Conservation (phyloP, 2,888 invertebrate genomes). For the Antheraea yamamai region DNA sequence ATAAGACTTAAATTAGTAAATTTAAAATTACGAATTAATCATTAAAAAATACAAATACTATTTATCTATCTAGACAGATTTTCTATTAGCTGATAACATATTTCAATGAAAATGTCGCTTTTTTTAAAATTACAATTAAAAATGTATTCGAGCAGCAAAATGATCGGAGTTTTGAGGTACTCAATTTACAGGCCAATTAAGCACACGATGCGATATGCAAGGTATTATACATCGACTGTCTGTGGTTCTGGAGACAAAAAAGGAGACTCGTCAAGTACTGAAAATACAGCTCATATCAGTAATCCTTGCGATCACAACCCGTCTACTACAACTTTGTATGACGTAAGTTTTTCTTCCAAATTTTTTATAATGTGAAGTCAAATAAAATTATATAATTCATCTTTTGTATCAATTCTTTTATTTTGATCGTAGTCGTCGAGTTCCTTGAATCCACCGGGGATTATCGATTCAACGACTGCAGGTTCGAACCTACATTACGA, state of each 20-base stretch:
- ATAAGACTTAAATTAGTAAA: neutral
- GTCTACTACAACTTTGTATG: slow-evolving; percentile 38
- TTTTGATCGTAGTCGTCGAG: too few species aligned
- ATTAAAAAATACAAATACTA: neutral
- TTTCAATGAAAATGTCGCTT: neutral
- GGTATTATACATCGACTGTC: neutral
- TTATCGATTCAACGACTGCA: too few species aligned
- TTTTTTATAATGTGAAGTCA: neutral
- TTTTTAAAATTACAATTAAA: neutral
- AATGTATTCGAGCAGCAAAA: slow-evolving; percentile 13
- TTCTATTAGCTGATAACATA: neutral
- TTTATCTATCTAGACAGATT: neutral
- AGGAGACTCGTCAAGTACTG: slow-evolving; percentile 14
- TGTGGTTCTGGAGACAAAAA: slow-evolving; percentile 20
- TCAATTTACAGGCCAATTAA: neutral
- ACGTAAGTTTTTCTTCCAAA: slow-evolving; percentile 38
- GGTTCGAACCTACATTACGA: too few species aligned
- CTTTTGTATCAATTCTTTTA: too few species aligned
- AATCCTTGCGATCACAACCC: slow-evolving; percentile 28
- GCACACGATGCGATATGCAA: neutral
- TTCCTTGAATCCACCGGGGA: too few species aligned
- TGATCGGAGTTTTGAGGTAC: neutral
- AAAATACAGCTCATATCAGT: slow-evolving; percentile 16
- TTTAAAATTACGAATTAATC: neutral
- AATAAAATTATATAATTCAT: neutral